Conservation (phyloP, 2,888 invertebrate genomes). For the Caenorhabditis imperialis region DNA sequence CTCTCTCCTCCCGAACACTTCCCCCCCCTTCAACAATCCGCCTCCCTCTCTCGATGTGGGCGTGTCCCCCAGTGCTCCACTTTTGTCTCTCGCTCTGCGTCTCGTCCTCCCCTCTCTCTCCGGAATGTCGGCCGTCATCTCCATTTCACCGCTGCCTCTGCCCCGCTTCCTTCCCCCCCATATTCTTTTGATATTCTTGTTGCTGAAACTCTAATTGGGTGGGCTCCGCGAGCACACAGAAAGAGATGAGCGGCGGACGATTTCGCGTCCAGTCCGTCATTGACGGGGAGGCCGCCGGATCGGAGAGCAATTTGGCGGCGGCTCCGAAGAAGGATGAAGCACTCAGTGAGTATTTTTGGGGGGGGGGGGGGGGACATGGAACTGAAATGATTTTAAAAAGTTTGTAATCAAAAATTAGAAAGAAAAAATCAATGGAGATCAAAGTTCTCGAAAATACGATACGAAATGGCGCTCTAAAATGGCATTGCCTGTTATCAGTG, state of each 20-base stretch:
- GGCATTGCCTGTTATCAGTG: too few relatives aligned
- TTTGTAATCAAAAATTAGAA: too few relatives aligned
- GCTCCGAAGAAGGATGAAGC: slow-evolving; percentile 12
- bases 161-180: slow-evolving; percentile 17
- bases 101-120: slow-evolving; percentile 3
- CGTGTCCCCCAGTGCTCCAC: too few relatives aligned
- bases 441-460: too few relatives aligned
- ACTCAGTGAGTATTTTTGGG: slow-evolving; percentile 18
- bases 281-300: slow-evolving; percentile 14
- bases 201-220: background rate
- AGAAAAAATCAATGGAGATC: too few relatives aligned
- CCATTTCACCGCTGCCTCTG: slow-evolving; percentile 42
- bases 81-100: background rate
- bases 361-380: too few relatives aligned
- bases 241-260: slow-evolving; percentile 42
- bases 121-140: slow-evolving; percentile 33
- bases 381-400: too few relatives aligned
- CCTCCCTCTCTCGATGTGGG: too few relatives aligned
- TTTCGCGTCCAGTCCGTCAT: slow-evolving; percentile 56
- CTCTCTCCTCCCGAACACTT: too few relatives aligned
- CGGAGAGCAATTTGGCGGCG: slow-evolving; percentile 19
- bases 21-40: too few relatives aligned
- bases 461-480: too few relatives aligned
- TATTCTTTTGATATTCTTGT: background rate
- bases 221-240: background rate